Percentiles rank a stretch among this genome's conserved stretches.
These are phyloP conservation scores for Bubalus kerabau DNA, from an alignment of 2,113 vertebrate genomes.

Conservation along the genomic window DNA sequence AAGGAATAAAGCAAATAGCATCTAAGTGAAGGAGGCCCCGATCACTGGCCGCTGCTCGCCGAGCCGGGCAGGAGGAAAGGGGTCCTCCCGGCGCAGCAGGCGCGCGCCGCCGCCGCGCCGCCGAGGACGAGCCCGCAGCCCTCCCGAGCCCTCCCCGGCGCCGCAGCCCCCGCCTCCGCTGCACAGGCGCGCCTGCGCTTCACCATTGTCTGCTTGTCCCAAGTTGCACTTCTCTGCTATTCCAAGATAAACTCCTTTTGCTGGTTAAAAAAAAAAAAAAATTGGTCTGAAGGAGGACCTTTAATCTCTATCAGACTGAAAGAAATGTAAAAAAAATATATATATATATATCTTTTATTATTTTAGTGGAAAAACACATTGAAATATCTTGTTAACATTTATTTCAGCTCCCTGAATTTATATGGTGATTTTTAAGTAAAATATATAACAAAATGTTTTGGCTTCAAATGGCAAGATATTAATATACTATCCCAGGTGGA, in stretches of 20 bases:
- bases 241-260: background rate
- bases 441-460: background rate
- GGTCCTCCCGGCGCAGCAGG: background rate
- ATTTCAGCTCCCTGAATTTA: background rate
- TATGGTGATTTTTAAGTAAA: background rate
- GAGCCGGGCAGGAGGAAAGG: background rate
- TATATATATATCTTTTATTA: background rate
- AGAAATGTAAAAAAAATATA: background rate
- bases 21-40: background rate
- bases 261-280: background rate
- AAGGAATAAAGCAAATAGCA: background rate
- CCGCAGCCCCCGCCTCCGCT: rapidly evolving
- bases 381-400: background rate
- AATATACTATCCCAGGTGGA: background rate
- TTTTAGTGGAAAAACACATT: background rate
- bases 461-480: background rate
- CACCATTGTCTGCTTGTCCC: background rate
- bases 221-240: background rate
- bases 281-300: background rate
- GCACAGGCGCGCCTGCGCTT: rapidly evolving
- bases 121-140: too few species aligned
- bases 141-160: background rate
- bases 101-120: rapidly evolving
- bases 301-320: background rate
- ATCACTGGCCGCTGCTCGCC: background rate